Conservation (phyloP, 2,113 vertebrate genomes). For the Turnix velox region DNA sequence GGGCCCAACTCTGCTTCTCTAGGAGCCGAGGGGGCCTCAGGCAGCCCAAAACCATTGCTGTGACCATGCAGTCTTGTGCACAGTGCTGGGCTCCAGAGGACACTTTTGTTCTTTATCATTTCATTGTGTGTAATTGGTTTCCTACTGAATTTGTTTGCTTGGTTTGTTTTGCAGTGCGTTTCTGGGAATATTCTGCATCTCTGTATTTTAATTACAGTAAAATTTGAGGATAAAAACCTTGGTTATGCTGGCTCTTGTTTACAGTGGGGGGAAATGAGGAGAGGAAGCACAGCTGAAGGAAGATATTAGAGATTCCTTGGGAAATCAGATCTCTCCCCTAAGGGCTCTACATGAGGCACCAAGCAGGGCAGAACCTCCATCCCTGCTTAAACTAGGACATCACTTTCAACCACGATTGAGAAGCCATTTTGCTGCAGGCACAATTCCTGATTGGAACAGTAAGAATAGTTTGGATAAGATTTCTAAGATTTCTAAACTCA, state of each 20-base stretch:
- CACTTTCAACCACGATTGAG: neutral
- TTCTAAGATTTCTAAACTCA: slow-evolving; percentile 3
- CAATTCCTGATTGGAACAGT: neutral
- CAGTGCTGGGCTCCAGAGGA: neutral
- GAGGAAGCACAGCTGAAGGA: neutral
- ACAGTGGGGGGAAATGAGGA: slow-evolving; percentile 1
- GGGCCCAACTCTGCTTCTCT: neutral
- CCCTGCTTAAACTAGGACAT: slow-evolving; percentile 38
- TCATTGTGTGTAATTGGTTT: slow-evolving; percentile 59
- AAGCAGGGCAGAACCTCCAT: slow-evolving; percentile 1
- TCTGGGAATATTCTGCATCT: slow-evolving; percentile 64
- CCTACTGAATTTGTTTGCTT: slow-evolving; percentile 50
- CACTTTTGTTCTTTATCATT: slow-evolving; percentile 39
- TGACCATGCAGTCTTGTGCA: rapidly evolving
- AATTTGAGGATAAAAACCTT: slow-evolving; percentile 59
- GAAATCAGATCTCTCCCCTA: slow-evolving; percentile 41
- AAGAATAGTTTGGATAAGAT: neutral
- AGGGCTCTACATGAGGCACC: slow-evolving; percentile 28
- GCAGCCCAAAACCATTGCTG: neutral
- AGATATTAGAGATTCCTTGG: slow-evolving; percentile 49
- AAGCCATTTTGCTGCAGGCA: slow-evolving; percentile 10
- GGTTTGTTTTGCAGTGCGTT: slow-evolving; percentile 59
- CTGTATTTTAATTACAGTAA: slow-evolving; percentile 68
- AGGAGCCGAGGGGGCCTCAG: neutral
- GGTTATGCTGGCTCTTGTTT: slow-evolving; percentile 33